Evolutionary conservation across 2,797 vertebrate species (phyloP), one percentile per base, ranked within the genome.

Genomic region (Eupleurogrammus muticus): DNA sequence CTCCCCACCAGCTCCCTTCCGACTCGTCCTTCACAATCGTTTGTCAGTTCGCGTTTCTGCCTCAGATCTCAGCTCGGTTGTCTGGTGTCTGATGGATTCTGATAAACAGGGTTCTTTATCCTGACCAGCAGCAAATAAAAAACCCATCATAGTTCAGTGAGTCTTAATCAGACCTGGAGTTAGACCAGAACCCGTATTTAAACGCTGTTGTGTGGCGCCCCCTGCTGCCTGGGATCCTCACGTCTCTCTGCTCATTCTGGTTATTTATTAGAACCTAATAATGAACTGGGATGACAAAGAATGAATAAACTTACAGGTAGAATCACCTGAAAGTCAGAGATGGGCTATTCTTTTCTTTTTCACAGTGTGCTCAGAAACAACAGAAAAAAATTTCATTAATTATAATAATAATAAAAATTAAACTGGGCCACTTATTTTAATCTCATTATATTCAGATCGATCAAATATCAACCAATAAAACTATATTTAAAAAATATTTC

Each of bases 141-240:
- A 21, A 9, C 16, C 23, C 17, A 14, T 40, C 23, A 10, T 5
- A 9, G 0, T 28, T 17, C 2, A 44, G 42, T n/a, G 51, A 59
- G 23, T 38, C 1, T 8, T 59, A 54, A 28, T 2, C 32, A 32
- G n/a, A 35, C 14, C 23, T 51, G 32, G n/a, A n/a, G n/a, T n/a
- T n/a, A n/a, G n/a, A n/a, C n/a, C n/a, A n/a, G n/a, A n/a, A 1
- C 32, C 48, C 8, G 17, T 14, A 23, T 53, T 55, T 34, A 69
- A 74, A 64, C 38, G 12, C 49, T 67, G 71, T 60, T 36, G n/a
- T 80, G 32, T 92, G 72, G 80, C 66, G 47, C 87, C 86, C 82
- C 72, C 91, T 92, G 74, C 54, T 91, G 86, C 7, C 53, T 32
- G 5, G 53, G 42, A 16, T 10, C 42, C 16, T 2, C 5, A 34